phyloP scores from a whole-genome alignment of 2,888 invertebrate species.

The Pinctada fucata region DNA sequence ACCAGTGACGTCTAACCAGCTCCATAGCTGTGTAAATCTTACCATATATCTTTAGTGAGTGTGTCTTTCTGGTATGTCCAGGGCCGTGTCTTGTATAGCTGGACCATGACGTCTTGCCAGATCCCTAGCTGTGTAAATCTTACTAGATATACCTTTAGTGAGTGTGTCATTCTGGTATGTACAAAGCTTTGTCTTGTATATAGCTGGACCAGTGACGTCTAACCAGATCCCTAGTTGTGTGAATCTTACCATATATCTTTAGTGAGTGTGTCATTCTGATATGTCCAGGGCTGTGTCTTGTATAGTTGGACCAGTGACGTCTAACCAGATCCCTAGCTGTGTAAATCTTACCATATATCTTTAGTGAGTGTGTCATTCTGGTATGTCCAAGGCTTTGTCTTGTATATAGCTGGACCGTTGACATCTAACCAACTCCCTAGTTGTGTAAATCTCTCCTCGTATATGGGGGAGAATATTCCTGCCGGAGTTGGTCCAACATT shows the following conservation, averaged over 20 bases:
- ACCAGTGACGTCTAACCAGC: conserved; percentile 89
- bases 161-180: conserved; percentile 85
- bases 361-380: conserved; percentile 86
- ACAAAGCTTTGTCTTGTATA: conserved; percentile 89
- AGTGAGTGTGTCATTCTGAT: conserved; percentile 86
- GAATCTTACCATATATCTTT: conserved; percentile 87
- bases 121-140: conserved; percentile 3
- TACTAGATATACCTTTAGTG: conserved; percentile 87
- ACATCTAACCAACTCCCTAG: conserved; percentile 88
- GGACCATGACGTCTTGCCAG: no score
- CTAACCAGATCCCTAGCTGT: no score
- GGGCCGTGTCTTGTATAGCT: conserved; percentile 85
- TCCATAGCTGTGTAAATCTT: conserved; percentile 86
- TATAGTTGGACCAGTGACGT: conserved; percentile 79
- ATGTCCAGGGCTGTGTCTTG: conserved; percentile 85
- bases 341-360: conserved; percentile 83
- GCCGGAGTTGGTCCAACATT: conserved; percentile 94
- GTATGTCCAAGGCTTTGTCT: conserved; percentile 85
- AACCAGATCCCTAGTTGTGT: conserved; percentile 88
- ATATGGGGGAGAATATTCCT: conserved; percentile 90
- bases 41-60: conserved; percentile 83
- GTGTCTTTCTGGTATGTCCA: conserved; percentile 90
- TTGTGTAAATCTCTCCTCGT: conserved; percentile 87
- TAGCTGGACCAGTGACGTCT: conserved; percentile 88
- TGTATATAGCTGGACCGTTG: conserved; percentile 93